Conservation (phyloP, 2,888 invertebrate species). For the Drosophila kanekoi region DNA sequence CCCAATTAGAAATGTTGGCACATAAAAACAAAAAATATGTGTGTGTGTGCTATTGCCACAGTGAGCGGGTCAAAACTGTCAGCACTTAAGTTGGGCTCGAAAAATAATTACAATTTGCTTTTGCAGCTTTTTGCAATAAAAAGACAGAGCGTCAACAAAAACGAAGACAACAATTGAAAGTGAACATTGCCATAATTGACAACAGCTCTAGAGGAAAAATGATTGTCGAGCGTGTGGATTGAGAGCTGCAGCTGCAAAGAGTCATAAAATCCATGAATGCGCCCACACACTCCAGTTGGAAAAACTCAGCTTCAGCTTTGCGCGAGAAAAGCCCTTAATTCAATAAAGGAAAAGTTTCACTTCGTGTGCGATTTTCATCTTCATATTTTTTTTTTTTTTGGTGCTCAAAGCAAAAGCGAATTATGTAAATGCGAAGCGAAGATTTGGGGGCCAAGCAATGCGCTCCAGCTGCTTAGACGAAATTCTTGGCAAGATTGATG, state of each 20-base stretch:
- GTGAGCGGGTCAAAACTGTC: slow-evolving; percentile 47
- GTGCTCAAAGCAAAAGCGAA: slow-evolving; percentile 12
- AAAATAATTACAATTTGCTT: slow-evolving; percentile 51
- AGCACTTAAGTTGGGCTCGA: slow-evolving; percentile 22
- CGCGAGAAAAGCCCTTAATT: slow-evolving; percentile 41
- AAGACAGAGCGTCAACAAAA: slow-evolving; percentile 13
- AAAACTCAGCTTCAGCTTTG: too few relatives aligned
- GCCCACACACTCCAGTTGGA: too few relatives aligned
- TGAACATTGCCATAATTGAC: slow-evolving; percentile 58
- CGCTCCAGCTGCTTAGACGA: too few relatives aligned
- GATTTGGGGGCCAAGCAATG: slow-evolving; percentile 37
- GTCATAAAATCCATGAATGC: slow-evolving; percentile 46
- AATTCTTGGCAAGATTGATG: slow-evolving; percentile 79
- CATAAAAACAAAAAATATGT: slow-evolving; percentile 3
- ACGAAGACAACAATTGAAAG: slow-evolving; percentile 31
- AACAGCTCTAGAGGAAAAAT: slow-evolving; percentile 45
- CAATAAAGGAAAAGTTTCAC: slow-evolving; percentile 72
- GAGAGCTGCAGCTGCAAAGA: slow-evolving; percentile 21
- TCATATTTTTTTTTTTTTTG: slow-evolving; percentile 7
- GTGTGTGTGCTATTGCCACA: slow-evolving; percentile 31
- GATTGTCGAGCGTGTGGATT: slow-evolving; percentile 17
- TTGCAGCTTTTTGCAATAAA: slow-evolving; percentile 44
- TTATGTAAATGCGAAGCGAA: slow-evolving; percentile 28
- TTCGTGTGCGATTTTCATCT: slow-evolving; percentile 33
- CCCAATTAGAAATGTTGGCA: slow-evolving; percentile 37